Conservation (phyloP, 2,888 invertebrate genomes). For the Meandrusa payeni region DNA sequence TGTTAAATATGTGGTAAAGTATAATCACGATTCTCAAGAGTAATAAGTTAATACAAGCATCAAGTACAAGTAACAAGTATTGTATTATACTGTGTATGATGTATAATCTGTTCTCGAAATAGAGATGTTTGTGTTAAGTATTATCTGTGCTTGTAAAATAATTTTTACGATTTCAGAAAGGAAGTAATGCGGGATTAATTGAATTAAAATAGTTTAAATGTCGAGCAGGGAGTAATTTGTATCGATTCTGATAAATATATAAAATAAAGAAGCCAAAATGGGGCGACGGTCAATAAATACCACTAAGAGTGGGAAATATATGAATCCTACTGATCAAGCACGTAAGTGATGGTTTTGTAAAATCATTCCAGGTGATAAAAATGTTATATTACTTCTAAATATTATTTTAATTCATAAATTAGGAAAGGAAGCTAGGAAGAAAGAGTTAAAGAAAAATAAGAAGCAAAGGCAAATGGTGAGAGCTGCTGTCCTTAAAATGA, state of each 20-base stretch:
- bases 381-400: constrained; percentile 19
- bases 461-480: constrained; percentile 97
- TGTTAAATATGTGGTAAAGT: too few species aligned
- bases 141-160: too few species aligned
- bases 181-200: background rate
- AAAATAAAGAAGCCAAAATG: constrained; percentile 81
- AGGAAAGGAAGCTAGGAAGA: constrained; percentile 98
- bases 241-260: too few species aligned
- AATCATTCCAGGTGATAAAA: too few species aligned
- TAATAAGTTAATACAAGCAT: too few species aligned
- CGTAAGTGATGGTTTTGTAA: constrained; percentile 83
- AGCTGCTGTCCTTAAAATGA: constrained; percentile 97
- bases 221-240: too few species aligned
- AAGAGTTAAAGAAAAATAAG: constrained; percentile 99
- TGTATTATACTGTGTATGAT: too few species aligned
- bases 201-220: background rate
- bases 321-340: constrained; percentile 99
- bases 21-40: too few species aligned
- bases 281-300: constrained; percentile 98
- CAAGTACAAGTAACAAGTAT: too few species aligned
- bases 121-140: too few species aligned
- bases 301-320: constrained; percentile 99
- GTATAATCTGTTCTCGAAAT: too few species aligned
- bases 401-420: constrained; percentile 11
- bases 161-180: too few species aligned